Evolutionary conservation across 2,113 vertebrate genomes (phyloP).

Genomic region (Hemichromis elongatus): DNA sequence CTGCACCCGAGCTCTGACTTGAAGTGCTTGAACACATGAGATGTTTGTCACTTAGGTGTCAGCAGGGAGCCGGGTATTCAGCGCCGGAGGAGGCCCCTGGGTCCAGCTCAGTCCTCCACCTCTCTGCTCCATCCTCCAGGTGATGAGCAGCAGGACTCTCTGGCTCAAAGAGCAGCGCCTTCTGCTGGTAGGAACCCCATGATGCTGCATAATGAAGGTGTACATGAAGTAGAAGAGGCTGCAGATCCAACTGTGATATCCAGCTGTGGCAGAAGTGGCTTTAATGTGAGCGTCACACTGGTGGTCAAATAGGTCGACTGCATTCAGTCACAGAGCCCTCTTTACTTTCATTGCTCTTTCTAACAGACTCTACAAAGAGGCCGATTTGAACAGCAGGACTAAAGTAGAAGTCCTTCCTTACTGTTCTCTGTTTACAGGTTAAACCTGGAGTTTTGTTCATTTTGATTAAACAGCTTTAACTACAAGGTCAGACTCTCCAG

Average conservation of each 20-base stretch:
- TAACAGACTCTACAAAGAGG: not conserved
- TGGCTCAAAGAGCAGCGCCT: not conserved
- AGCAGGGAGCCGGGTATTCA: slow-evolving; percentile 38
- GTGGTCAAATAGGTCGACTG: not conserved
- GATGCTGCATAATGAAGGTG: not conserved
- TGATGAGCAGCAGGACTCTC: not conserved
- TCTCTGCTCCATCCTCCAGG: not conserved
- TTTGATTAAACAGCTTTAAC: not conserved
- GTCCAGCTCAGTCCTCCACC: not conserved
- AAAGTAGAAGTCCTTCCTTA: not conserved
- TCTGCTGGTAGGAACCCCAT: slow-evolving; percentile 8
- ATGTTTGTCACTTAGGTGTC: slow-evolving; percentile 9
- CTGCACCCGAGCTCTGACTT: not conserved
- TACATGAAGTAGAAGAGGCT: not conserved
- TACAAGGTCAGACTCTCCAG: not conserved
- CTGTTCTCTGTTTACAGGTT: not conserved
- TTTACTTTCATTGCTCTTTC: not conserved
- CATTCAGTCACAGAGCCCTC: not conserved
- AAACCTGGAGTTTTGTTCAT: not conserved
- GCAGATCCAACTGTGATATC: not conserved
- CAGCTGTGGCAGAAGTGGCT: not conserved
- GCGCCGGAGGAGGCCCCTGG: not conserved
- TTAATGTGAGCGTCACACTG: not conserved
- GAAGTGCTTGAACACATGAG: not conserved
- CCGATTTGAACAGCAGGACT: not conserved